Percentiles rank a stretch among this genome's conserved stretches.
Conservation (phyloP, 2,797 vertebrate genomes). For the Onychomys arenicola region DNA sequence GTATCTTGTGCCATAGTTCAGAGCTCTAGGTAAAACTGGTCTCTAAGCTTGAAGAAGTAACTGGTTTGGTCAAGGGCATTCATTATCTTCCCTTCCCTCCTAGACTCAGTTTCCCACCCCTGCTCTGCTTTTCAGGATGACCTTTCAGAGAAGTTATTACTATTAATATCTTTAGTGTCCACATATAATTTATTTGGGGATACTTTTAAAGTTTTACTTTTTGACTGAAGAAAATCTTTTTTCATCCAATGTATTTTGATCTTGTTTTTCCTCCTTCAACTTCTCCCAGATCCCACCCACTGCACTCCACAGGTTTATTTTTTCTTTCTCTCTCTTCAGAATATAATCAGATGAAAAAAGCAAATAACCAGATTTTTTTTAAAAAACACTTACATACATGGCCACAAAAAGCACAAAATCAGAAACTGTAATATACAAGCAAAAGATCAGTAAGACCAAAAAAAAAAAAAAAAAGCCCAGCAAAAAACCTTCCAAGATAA, state of each 20-base stretch:
- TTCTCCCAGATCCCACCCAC: neutral
- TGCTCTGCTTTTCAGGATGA: neutral
- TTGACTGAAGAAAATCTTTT: neutral
- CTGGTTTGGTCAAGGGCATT: neutral
- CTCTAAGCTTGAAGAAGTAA: neutral
- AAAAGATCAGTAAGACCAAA: no score
- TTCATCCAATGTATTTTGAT: neutral
- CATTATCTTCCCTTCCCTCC: neutral
- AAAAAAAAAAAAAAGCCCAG: neutral
- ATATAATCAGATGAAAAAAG: neutral
- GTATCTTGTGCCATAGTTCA: neutral
- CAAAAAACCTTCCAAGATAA: neutral
- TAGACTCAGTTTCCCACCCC: neutral
- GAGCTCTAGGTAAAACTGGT: neutral
- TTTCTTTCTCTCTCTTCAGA: neutral
- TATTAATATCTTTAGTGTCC: no score
- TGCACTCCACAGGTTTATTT: neutral
- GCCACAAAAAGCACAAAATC: neutral
- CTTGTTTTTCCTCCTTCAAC: neutral
- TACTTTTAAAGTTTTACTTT: neutral
- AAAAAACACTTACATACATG: neutral
- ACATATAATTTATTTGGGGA: neutral
- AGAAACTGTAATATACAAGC: neutral
- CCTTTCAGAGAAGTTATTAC: neutral
- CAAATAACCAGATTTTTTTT: neutral